phyloP scores from a whole-genome alignment of 2,113 vertebrate species.

The Solea senegalensis region DNA sequence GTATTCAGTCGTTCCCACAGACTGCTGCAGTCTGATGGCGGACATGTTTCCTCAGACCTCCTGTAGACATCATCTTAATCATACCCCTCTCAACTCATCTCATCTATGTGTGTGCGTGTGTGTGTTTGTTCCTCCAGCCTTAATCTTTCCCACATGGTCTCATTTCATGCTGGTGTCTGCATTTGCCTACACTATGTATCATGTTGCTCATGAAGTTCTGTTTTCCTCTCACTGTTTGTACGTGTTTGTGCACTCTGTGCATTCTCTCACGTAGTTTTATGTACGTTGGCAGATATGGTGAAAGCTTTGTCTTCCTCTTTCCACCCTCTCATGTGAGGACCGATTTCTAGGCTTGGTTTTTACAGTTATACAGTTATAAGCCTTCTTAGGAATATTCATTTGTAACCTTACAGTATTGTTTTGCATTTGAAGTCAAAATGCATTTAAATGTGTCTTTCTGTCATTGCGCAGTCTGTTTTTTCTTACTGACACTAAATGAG shows the following conservation, averaged over 20 bases:
- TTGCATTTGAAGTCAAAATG: neutral
- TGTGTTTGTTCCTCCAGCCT: slow-evolving; percentile 47
- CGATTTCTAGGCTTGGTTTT: slow-evolving; percentile 23
- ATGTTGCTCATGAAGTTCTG: slow-evolving; percentile 39
- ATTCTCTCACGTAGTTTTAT: slow-evolving; percentile 16
- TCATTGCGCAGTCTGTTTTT: neutral
- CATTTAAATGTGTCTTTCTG: slow-evolving; percentile 20
- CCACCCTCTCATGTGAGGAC: neutral
- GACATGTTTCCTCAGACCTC: slow-evolving; percentile 64
- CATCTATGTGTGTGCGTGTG: slow-evolving; percentile 45
- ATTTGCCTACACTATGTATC: slow-evolving; percentile 45
- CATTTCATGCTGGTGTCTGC: slow-evolving; percentile 59
- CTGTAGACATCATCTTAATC: slow-evolving; percentile 61
- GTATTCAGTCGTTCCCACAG: slow-evolving; percentile 63
- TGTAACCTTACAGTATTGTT: slow-evolving; percentile 7
- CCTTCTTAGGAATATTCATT: neutral
- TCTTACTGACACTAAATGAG: slow-evolving; percentile 40
- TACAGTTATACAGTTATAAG: slow-evolving; percentile 1
- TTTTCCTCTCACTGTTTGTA: neutral
- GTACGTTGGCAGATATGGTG: neutral
- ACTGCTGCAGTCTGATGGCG: slow-evolving; percentile 49
- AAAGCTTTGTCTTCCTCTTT: slow-evolving; percentile 12
- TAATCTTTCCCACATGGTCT: slow-evolving; percentile 73
- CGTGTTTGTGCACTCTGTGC: slow-evolving; percentile 26
- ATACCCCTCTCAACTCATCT: slow-evolving; percentile 48